phyloP scores from a whole-genome alignment of 2,113 vertebrate species.

The Microtus richardsoni region DNA sequence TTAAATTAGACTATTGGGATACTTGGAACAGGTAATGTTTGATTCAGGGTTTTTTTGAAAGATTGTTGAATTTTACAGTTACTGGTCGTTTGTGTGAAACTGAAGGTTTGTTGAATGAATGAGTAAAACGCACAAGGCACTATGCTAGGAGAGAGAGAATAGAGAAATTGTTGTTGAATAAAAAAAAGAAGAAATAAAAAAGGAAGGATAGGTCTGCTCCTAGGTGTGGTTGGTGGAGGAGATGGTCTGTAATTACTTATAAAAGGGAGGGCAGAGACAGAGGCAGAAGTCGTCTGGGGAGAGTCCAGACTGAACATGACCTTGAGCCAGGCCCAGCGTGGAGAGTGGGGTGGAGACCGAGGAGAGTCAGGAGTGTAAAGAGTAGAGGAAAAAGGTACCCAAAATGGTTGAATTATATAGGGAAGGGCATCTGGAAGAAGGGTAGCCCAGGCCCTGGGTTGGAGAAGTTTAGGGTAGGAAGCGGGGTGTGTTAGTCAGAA shows the following conservation, averaged over 20 bases:
- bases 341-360: background rate
- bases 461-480: background rate
- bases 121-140: background rate
- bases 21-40: background rate
- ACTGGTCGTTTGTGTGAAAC: background rate
- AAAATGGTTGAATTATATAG: background rate
- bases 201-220: background rate
- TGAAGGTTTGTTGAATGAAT: background rate
- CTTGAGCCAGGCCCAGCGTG: background rate
- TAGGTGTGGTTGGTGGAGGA: background rate
- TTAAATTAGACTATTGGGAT: background rate
- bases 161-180: background rate
- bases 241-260: background rate
- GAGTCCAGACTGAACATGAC: background rate
- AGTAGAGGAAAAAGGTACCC: background rate
- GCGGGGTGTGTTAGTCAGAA: background rate
- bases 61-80: background rate
- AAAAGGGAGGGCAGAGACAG: background rate
- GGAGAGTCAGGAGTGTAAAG: background rate
- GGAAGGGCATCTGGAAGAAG: background rate
- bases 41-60: background rate
- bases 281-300: background rate
- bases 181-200: background rate
- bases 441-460: background rate
- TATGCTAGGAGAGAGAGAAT: background rate